Conservation (phyloP, 2,888 invertebrate genomes). For the Amphipyra berbera region DNA sequence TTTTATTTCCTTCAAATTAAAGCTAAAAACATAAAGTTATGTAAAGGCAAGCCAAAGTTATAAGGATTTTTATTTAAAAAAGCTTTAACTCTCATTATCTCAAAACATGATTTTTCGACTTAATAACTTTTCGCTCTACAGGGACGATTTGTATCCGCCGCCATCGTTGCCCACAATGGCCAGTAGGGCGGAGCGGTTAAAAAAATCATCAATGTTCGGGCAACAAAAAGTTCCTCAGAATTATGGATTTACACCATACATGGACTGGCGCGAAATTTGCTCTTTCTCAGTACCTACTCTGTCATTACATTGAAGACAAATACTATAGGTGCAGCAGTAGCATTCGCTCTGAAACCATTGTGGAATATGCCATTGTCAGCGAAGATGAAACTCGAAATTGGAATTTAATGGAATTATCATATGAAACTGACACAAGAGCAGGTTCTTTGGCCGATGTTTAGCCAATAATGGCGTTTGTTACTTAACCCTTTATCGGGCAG, state of each 20-base stretch:
- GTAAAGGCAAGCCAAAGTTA: too few species aligned
- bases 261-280: constrained; percentile 75
- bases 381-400: constrained; percentile 80
- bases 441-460: constrained; percentile 68
- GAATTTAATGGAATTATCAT: constrained; percentile 82
- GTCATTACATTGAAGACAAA: constrained; percentile 64
- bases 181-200: constrained; percentile 70
- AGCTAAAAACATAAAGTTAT: too few species aligned
- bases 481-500: too few species aligned
- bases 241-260: constrained; percentile 67
- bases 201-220: constrained; percentile 80
- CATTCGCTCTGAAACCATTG: constrained; percentile 62
- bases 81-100: too few species aligned
- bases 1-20: too few species aligned
- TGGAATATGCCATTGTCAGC: constrained; percentile 42
- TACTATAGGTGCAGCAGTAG: constrained; percentile 57
- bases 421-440: constrained; percentile 69
- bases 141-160: constrained; percentile 63
- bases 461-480: constrained; percentile 72
- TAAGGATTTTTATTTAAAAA: too few species aligned
- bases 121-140: too few species aligned
- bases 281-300: constrained; percentile 67
- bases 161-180: constrained; percentile 70
- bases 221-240: constrained; percentile 73
- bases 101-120: too few species aligned